These are phyloP conservation scores for Cheirogaleus medius DNA, from an alignment of 2,113 vertebrate species.

Conservation along the genomic window DNA sequence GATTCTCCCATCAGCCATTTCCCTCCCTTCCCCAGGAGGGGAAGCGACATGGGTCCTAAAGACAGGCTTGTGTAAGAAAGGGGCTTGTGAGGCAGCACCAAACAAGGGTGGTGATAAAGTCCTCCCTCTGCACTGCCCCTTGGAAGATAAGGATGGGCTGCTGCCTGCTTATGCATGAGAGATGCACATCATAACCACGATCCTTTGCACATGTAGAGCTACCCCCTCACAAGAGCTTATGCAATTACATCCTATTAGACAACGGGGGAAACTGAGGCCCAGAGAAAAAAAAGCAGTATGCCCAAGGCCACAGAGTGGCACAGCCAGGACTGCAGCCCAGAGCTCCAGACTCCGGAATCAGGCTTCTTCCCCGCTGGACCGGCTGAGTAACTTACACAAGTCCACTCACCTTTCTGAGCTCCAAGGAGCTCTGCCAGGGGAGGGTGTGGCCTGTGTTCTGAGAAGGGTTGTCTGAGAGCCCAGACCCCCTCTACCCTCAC, in stretches of 20 bases:
- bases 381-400: neutral
- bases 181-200: neutral
- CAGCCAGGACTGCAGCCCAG: neutral
- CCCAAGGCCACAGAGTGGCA: neutral
- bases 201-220: neutral
- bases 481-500: neutral
- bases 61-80: neutral
- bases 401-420: neutral
- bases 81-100: neutral
- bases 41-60: neutral
- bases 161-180: neutral
- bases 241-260: neutral
- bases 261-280: conserved; percentile 26
- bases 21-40: neutral
- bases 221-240: neutral
- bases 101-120: neutral
- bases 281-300: neutral
- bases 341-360: neutral
- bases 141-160: conserved; percentile 35
- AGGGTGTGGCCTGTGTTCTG: neutral
- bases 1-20: conserved; percentile 50
- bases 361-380: neutral
- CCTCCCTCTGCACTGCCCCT: neutral
- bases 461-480: neutral
- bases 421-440: neutral